Conservation (phyloP, 2,113 vertebrate species). For the Campylorhamphus procurvoides region DNA sequence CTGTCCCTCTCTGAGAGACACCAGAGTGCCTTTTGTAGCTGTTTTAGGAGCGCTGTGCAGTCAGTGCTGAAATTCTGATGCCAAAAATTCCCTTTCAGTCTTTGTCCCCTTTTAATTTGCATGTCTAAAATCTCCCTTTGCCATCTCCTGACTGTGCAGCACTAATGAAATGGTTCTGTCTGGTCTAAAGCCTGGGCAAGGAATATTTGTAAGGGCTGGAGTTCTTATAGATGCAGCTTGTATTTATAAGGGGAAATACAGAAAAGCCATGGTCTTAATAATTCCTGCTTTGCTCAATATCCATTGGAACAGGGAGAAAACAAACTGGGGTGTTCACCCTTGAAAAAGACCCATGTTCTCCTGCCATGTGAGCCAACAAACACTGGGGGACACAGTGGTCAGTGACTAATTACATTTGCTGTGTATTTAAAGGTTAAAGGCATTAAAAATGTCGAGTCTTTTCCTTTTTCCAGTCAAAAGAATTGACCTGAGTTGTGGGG, state of each 20-base stretch:
- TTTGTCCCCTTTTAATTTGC: not conserved
- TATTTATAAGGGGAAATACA: not conserved
- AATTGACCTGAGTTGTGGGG: not conserved
- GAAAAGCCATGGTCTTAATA: not conserved
- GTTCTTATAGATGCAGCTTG: not conserved
- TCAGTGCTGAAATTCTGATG: not conserved
- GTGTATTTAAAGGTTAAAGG: not conserved
- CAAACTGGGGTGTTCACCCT: not conserved
- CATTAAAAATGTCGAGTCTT: not conserved
- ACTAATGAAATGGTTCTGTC: not conserved
- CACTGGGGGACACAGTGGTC: not conserved
- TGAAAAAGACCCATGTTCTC: not conserved
- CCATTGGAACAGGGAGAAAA: not conserved
- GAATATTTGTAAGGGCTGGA: not conserved
- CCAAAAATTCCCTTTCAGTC: not conserved
- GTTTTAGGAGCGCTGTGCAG: not conserved
- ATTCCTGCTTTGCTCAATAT: not conserved
- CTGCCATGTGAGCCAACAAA: not conserved
- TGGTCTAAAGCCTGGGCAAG: not conserved
- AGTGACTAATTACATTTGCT: not conserved
- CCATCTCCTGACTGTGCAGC: not conserved
- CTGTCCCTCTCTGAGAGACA: not conserved
- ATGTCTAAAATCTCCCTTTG: not conserved
- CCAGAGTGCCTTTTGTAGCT: not conserved
- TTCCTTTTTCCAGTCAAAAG: not conserved